Evolutionary conservation across 2,888 invertebrate genomes (phyloP).

Genomic region (Cryptocephalus moraei): DNA sequence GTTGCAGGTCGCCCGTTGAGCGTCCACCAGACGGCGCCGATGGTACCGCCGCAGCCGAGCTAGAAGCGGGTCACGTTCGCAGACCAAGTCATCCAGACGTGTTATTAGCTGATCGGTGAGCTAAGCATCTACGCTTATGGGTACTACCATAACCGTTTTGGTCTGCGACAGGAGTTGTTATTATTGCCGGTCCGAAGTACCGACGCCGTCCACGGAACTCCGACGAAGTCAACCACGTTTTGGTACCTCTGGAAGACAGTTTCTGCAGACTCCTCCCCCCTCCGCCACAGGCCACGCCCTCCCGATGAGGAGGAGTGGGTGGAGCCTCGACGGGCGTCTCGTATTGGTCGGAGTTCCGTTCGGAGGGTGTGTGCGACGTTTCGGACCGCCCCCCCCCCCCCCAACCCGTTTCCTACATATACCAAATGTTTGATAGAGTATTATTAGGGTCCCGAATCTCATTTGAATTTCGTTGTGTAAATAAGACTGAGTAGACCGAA

Average conservation of each 20-base stretch:
- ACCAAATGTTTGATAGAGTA: conserved; percentile 14
- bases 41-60: conserved; percentile 50
- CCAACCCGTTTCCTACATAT: conserved; percentile 2
- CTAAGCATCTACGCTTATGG: neutral
- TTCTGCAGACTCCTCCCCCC: too few species aligned
- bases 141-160: neutral
- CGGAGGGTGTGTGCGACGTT: too few species aligned
- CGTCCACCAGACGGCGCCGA: conserved; percentile 41
- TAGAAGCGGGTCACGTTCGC: conserved; percentile 43
- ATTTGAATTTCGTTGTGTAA: conserved; percentile 14
- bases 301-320: too few species aligned
- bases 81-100: conserved; percentile 34
- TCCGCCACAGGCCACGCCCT: too few species aligned
- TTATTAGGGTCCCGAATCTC: conserved; percentile 6
- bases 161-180: neutral
- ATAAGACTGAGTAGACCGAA: conserved; percentile 24
- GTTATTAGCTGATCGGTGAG: conserved; percentile 17
- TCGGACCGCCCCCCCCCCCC: too few species aligned
- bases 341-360: too few species aligned
- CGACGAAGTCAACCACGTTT: too few species aligned
- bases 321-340: too few species aligned
- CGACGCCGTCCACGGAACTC: neutral
- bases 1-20: conserved; percentile 38
- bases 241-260: too few species aligned
- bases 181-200: neutral